Percentiles rank a stretch among this genome's conserved stretches.
Conservation (phyloP, 2,888 invertebrate genomes). For the Xanthia icteritia region DNA sequence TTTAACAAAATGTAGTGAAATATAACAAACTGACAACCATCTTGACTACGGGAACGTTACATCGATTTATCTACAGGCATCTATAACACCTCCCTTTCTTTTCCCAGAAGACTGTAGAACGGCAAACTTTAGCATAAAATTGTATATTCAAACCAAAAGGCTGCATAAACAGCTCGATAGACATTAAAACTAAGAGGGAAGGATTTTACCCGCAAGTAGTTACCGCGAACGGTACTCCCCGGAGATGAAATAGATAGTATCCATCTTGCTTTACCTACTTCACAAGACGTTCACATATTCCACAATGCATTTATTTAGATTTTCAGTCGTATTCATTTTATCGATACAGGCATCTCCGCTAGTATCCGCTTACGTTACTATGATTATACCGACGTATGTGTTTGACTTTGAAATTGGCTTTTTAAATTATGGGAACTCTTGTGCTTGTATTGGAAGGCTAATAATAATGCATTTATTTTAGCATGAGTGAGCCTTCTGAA, state of each 20-base stretch:
- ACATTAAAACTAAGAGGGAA: slow-evolving; percentile 65
- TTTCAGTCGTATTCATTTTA: slow-evolving; percentile 63
- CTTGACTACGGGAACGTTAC: background rate
- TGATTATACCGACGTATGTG: slow-evolving; percentile 17
- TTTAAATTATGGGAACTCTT: slow-evolving; percentile 18
- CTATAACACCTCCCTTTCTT: slow-evolving; percentile 17
- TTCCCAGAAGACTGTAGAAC: slow-evolving; percentile 38
- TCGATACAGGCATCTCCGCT: slow-evolving; percentile 50
- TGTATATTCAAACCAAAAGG: slow-evolving; percentile 59
- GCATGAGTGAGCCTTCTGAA: background rate
- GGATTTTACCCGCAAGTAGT: slow-evolving; percentile 58
- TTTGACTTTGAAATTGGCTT: slow-evolving; percentile 40
- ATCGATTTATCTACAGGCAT: slow-evolving; percentile 35
- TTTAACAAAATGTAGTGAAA: background rate
- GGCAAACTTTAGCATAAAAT: slow-evolving; percentile 51
- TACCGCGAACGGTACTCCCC: slow-evolving; percentile 60
- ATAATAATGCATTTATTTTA: background rate
- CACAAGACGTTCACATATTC: slow-evolving; percentile 61
- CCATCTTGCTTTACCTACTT: slow-evolving; percentile 60
- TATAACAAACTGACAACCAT: background rate
- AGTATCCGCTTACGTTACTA: slow-evolving; percentile 39
- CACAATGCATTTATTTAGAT: slow-evolving; percentile 66
- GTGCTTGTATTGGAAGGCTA: background rate
- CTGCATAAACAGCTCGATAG: slow-evolving; percentile 61
- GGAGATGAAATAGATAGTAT: slow-evolving; percentile 66